Evolutionary conservation across 2,888 invertebrate species (phyloP), one percentile per base, ranked within the genome.

Genomic region (Sinhomidia bicolor): DNA sequence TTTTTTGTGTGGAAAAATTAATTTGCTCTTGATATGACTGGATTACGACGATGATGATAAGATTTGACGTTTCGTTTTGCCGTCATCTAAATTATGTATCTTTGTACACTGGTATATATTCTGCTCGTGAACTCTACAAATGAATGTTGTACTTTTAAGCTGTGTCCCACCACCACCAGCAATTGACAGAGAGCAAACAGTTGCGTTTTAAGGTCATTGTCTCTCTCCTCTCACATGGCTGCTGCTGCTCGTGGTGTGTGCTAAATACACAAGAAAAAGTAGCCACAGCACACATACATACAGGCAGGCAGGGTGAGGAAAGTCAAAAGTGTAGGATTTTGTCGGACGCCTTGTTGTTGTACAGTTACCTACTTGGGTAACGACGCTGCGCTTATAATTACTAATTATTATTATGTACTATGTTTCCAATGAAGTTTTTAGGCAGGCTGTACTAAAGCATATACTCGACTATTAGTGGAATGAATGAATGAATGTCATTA

Each of bases 131-230:
- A 76, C 68, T 47, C 74, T 20, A 12, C 4, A 47, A 41, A 68
- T 51, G 51, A 41, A 68, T 51, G 51, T 51, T 29, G 26, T 76
- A 14, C 51, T 51, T 62, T 26, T 26, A 51, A n/a, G 20, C 41
- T 23, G 26, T 29, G 10, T 47, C n/a, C n/a, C 29, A n/a, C 29
- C 62, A 26, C 26, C 62, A 23, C 1, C 26, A 62, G 23, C 9
- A 20, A 71, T 2, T 26, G 51, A 14, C 41, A 71, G 41, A 14
- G 26, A 62, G 26, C 26, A 71, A 17, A 44, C 71, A 20, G 71
- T 71, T 71, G 71, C 60, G n/a, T 57, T 79, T 57, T 57, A 60
- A 79, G 79, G 79, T 79, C 79, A 79, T 79, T 79, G 79, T 79
- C 79, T 57, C 60, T 57, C 44, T 36, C n/a, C 29, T 20, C 44